Evolutionary conservation across 1,140 invertebrate genomes (phyloP).

Genomic region (Bombus confusus): DNA sequence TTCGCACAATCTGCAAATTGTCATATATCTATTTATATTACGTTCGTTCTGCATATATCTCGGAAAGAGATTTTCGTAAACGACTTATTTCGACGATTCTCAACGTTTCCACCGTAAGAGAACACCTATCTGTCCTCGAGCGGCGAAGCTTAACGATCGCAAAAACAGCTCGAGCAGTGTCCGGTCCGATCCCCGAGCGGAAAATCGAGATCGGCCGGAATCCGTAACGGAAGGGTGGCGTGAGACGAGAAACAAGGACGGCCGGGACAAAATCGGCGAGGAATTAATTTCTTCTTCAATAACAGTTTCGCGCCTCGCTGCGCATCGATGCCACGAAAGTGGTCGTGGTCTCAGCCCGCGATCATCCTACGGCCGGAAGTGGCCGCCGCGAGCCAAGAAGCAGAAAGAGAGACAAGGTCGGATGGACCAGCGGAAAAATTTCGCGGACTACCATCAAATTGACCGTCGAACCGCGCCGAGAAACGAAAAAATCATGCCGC

Average conservation of each 20-base stretch:
- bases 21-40: neutral
- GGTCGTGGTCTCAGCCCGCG: conserved; percentile 28
- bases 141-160: conserved; percentile 28
- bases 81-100: neutral
- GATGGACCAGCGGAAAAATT: conserved; percentile 28
- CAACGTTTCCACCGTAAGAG: neutral
- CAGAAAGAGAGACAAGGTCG: neutral
- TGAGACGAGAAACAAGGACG: conserved; percentile 40
- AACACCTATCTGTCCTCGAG: neutral
- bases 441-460: conserved; percentile 40
- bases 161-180: neutral
- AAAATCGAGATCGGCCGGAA: conserved; percentile 47
- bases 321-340: conserved; percentile 65
- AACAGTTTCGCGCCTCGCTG: conserved; percentile 71
- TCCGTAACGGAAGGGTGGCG: conserved; percentile 47
- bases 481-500: conserved; percentile 15
- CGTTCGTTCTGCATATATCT: neutral
- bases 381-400: conserved; percentile 18
- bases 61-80: neutral
- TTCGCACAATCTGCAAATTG: too few species aligned
- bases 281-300: conserved; percentile 72
- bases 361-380: neutral
- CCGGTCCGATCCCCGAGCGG: conserved; percentile 6
- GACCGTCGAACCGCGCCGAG: conserved; percentile 22
- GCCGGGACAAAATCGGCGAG: conserved; percentile 50